Base-by-base conservation (phyloP, 2,888 invertebrate genomes). In the Dryomyza anilis region DNA sequence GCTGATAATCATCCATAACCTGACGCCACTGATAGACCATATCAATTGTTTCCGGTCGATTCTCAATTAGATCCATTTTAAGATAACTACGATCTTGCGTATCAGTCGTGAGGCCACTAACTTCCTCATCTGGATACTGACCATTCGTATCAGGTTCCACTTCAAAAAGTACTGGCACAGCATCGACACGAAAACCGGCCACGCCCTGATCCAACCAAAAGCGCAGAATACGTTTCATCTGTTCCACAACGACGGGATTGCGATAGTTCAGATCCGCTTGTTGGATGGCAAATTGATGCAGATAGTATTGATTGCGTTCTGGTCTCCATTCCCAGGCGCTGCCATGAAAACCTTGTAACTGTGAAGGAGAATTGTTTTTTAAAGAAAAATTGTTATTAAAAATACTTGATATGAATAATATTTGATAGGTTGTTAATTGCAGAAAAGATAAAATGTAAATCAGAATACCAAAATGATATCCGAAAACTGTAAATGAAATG, bases 151-250 rank as follows among this genome's bases (percentile, higher is more conserved):
- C 61, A 6, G 85, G 84, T 58, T 82, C 84, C 1, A 81, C 76
- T 1, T 87, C 86, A 72, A 87, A 87, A 0, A 86, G 82, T 5
- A 67, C 68, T 1, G 76, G 76, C 5, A 75, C 75, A 6, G 79
- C 79, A 71, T 89, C 89, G 0, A 92, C 80, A 59, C 92, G 86
- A 76, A 92, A 91, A 0, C 93, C 93, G 72, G 91, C 89, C 0
- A 89, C 88, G 0, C 92, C 92, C 70, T 86, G 86, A 36, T 89
- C 86, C 19, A 93, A 78, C 93, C 93, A 93, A 78, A 88, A 91
- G 27, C 82, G 79, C 74, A 93, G 77, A 2, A 89, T 87, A 8
- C 87, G 85, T 78, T 85, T 87, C 81, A 91, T 87, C 80, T 89
- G 88, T 61, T 87, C 82, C 6, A 88, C 85, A 5, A 95, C 87